phyloP scores from a whole-genome alignment of 2,113 vertebrate genomes.

The Pelecanoides urinatrix region DNA sequence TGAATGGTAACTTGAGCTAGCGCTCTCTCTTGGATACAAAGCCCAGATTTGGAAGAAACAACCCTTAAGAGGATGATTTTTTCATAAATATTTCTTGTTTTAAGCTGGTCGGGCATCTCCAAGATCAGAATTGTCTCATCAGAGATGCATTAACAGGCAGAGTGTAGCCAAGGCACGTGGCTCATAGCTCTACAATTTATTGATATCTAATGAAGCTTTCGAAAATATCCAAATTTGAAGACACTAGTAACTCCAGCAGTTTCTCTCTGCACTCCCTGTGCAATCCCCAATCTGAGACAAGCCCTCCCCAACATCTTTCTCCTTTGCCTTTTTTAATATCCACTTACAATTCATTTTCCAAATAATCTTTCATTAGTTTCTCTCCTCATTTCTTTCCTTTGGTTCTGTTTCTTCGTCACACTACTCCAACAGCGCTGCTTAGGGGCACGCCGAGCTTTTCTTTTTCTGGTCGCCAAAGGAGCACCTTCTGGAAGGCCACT shows the following conservation, averaged over 20 bases:
- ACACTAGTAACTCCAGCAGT: no score
- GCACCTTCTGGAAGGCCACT: background rate
- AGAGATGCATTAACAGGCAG: background rate
- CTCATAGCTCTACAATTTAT: background rate
- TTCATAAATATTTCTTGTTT: background rate
- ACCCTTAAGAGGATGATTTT: background rate
- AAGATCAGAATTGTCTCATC: background rate
- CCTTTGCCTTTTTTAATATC: background rate
- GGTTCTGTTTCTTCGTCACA: background rate
- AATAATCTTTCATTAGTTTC: background rate
- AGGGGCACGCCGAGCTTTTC: fast-evolving
- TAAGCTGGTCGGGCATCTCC: background rate
- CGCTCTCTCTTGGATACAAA: background rate
- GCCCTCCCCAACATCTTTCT: background rate
- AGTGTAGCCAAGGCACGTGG: no score
- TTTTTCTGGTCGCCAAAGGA: background rate
- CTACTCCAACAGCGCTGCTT: fast-evolving
- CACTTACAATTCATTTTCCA: background rate
- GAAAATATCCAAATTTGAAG: background rate
- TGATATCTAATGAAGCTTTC: background rate
- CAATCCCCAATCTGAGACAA: background rate
- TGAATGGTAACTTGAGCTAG: background rate
- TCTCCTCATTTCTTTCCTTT: background rate
- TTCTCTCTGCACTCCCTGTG: background rate
- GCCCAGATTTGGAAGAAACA: background rate